These are phyloP conservation scores for Cerceris ruficornis DNA, from an alignment of 2,888 invertebrate species.

Conservation along the genomic window DNA sequence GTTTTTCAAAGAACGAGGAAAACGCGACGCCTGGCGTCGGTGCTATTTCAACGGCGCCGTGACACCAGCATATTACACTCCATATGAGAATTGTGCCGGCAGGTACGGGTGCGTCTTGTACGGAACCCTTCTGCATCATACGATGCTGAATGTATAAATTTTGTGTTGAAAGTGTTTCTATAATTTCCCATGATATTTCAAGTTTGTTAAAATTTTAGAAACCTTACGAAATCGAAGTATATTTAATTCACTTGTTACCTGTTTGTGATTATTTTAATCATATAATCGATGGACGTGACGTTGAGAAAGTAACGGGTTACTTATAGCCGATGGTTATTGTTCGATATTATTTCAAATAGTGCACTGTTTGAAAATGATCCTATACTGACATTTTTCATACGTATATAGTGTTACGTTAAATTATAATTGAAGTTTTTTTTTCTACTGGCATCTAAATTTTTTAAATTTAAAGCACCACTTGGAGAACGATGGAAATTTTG, in stretches of 20 bases:
- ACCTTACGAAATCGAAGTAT: background rate
- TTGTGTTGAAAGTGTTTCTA: background rate
- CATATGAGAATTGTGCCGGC: background rate
- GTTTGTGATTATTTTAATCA: background rate
- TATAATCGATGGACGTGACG: background rate
- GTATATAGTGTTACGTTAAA: too few species aligned
- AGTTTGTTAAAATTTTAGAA: background rate
- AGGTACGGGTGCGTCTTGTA: background rate
- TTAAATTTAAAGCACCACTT: too few species aligned
- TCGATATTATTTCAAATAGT: too few species aligned
- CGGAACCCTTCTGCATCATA: slow-evolving; percentile 12
- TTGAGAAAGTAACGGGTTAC: background rate
- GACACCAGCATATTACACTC: background rate
- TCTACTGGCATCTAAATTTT: too few species aligned
- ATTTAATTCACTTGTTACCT: background rate
- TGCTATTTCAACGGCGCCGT: slow-evolving; percentile 48
- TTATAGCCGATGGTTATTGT: too few species aligned
- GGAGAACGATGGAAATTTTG: too few species aligned
- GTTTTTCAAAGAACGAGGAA: slow-evolving; percentile 34
- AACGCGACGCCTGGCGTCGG: slow-evolving; percentile 36
- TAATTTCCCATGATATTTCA: background rate
- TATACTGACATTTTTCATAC: too few species aligned
- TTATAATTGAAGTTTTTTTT: too few species aligned
- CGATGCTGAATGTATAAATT: background rate
- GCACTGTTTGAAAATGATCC: too few species aligned